Evolutionary conservation across 2,888 invertebrate genomes (phyloP).

Genomic region (Furcula furcula): DNA sequence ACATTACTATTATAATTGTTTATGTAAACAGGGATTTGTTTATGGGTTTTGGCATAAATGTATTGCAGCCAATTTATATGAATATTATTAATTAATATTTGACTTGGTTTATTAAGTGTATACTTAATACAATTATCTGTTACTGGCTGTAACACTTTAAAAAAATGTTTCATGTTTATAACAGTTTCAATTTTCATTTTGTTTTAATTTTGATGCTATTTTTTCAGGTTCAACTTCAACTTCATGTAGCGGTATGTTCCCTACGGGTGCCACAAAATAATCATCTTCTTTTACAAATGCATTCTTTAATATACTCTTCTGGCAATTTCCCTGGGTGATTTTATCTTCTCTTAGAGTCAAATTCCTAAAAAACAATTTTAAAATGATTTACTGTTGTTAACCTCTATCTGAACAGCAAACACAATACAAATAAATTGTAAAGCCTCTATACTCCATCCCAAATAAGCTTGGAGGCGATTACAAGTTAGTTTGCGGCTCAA

Average conservation of each 20-base stretch:
- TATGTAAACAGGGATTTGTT: conserved; percentile 51
- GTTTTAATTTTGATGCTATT: conserved; percentile 30
- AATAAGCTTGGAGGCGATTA: too few relatives aligned
- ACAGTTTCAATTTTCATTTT: conserved; percentile 67
- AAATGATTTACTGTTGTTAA: too few relatives aligned
- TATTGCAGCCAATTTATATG: conserved; percentile 58
- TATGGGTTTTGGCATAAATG: conserved; percentile 49
- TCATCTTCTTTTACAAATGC: conserved; percentile 90
- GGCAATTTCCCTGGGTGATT: conserved; percentile 86
- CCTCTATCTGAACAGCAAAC: too few relatives aligned
- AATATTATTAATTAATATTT: conserved; percentile 57
- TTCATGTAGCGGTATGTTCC: conserved; percentile 88
- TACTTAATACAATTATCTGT: conserved; percentile 31
- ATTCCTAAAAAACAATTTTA: too few relatives aligned
- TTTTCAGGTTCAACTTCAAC: conserved; percentile 41
- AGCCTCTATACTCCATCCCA: too few relatives aligned
- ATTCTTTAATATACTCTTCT: conserved; percentile 87
- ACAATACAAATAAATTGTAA: too few relatives aligned
- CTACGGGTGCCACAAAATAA: conserved; percentile 95
- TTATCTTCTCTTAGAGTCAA: conserved; percentile 85
- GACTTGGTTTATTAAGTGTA: conserved; percentile 49
- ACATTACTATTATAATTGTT: conserved; percentile 18
- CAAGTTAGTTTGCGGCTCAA: too few relatives aligned
- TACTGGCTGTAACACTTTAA: conserved; percentile 37
- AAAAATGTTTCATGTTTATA: conserved; percentile 51